Percentiles rank a stretch among this genome's conserved stretches.
Conservation (phyloP, 2,888 invertebrate species). For the Linnaemya tessellans region DNA sequence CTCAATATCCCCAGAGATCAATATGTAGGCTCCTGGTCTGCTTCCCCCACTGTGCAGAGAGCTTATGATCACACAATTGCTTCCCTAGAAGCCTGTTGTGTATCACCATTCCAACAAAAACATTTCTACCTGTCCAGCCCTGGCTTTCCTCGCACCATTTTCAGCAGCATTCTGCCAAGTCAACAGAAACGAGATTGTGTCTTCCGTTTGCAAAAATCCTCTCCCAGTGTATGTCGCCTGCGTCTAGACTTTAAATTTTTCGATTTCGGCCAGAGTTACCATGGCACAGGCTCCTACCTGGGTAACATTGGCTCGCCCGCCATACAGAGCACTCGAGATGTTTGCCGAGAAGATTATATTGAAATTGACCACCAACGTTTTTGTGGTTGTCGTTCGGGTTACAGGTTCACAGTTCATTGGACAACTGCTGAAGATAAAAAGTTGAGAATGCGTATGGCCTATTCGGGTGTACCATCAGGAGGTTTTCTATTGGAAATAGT, state of each 20-base stretch:
- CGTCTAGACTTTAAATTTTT: constrained; percentile 85
- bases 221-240: constrained; percentile 84
- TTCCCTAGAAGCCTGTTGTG: constrained; percentile 82
- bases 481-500: constrained; percentile 85
- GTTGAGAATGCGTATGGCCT: constrained; percentile 83
- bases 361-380: constrained; percentile 85
- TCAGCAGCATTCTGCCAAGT: constrained; percentile 78
- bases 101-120: constrained; percentile 82
- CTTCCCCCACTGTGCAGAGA: background rate
- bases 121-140: constrained; percentile 85
- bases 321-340: constrained; percentile 66
- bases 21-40: constrained; percentile 61
- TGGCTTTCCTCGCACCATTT: constrained; percentile 84
- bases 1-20: constrained; percentile 58
- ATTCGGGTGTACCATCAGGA: constrained; percentile 80
- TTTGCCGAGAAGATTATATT: constrained; percentile 84
- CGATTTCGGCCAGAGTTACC: constrained; percentile 82
- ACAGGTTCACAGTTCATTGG: constrained; percentile 79
- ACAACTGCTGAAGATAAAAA: constrained; percentile 82
- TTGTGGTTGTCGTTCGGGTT: constrained; percentile 85
- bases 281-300: constrained; percentile 45
- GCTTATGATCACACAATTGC: constrained; percentile 46
- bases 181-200: constrained; percentile 83
- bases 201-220: constrained; percentile 84
- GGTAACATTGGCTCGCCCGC: constrained; percentile 60